These are phyloP conservation scores for Balaeniceps rex DNA, from an alignment of 2,113 vertebrate genomes.

Conservation along the genomic window DNA sequence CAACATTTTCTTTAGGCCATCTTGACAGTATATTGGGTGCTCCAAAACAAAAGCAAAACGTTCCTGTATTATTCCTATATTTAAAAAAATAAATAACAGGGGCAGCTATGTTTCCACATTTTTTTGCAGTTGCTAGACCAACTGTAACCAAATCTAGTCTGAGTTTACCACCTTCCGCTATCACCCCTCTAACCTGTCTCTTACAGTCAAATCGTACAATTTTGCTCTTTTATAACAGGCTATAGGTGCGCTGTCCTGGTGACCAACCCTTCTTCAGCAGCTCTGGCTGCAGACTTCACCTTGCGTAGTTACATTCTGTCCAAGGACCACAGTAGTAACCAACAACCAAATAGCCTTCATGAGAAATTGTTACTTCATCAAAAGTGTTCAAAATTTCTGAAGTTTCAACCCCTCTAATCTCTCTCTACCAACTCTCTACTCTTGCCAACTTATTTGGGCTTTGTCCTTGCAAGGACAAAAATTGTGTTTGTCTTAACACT, in stretches of 20 bases:
- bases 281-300: not conserved
- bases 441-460: not conserved
- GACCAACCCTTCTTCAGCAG: not conserved
- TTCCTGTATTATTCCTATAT: not conserved
- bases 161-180: not conserved
- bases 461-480: not conserved
- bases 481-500: not conserved
- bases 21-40: not conserved
- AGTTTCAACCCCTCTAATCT: not conserved
- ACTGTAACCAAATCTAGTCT: not conserved
- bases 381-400: not conserved
- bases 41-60: not conserved
- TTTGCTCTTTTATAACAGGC: not conserved
- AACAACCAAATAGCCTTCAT: not conserved
- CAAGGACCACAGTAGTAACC: not conserved
- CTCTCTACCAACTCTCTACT: not conserved
- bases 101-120: not conserved
- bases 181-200: not conserved
- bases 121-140: not conserved
- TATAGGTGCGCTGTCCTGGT: not conserved
- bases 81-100: not conserved
- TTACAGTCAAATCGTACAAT: not conserved
- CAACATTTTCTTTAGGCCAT: not conserved
- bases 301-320: fast-evolving
- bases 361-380: not conserved